A percentile compares a stretch with the other conserved stretches of the same genome.
phyloP scores from a whole-genome alignment of 2,113 vertebrate species.

The Turdus rufiventris region DNA sequence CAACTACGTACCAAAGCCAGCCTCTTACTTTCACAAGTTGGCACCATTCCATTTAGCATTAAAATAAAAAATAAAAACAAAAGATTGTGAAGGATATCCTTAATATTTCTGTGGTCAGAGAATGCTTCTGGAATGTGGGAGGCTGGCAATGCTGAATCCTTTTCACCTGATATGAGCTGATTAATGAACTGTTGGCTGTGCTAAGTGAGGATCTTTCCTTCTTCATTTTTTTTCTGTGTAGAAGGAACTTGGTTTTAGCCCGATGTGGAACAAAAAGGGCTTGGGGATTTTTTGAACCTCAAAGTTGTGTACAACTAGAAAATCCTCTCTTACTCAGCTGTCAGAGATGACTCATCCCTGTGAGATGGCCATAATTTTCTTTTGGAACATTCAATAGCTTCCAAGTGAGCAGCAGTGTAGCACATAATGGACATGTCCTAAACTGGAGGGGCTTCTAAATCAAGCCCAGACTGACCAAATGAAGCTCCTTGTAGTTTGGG shows the following conservation, averaged over 20 bases:
- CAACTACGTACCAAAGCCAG: conserved; percentile 1
- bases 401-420: not conserved
- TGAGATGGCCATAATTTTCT: not conserved
- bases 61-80: not conserved
- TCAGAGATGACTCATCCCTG: not conserved
- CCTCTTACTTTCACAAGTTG: not conserved
- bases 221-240: not conserved
- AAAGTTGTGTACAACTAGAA: not conserved
- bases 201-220: not conserved
- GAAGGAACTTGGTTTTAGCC: not conserved
- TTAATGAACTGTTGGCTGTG: not conserved
- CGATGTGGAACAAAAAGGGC: not conserved
- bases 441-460: not conserved
- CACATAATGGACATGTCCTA: not conserved
- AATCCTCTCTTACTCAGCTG: not conserved
- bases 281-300: not conserved
- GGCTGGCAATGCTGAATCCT: not conserved
- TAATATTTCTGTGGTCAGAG: not conserved
- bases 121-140: not conserved
- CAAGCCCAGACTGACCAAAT: not conserved
- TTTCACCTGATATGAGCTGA: conserved; percentile 1
- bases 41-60: not conserved
- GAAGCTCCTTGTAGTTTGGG: not conserved
- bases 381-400: not conserved
- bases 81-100: not conserved